These are phyloP conservation scores for Mylabris sibirica DNA, from an alignment of 2,888 invertebrate species.

Conservation along the genomic window DNA sequence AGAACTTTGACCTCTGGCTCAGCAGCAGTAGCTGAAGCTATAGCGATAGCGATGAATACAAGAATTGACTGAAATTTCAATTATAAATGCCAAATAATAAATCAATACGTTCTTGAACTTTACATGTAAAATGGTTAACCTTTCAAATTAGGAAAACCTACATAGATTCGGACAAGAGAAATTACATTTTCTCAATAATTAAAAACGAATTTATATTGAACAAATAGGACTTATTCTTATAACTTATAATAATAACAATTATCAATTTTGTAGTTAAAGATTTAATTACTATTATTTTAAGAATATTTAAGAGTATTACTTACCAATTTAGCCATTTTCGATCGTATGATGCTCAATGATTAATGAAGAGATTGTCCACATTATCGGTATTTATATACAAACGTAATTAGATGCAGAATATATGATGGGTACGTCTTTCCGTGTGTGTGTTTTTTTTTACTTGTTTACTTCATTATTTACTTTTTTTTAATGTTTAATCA, in stretches of 20 bases:
- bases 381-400: background rate
- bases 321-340: slow-evolving; percentile 8
- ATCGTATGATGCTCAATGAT: background rate
- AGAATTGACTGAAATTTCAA: background rate
- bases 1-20: background rate
- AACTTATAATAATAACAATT: no score
- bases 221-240: no score
- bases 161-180: background rate
- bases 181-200: background rate
- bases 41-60: background rate
- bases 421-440: background rate
- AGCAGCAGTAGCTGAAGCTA: background rate
- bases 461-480: background rate
- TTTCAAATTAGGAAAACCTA: background rate
- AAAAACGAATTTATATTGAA: no score
- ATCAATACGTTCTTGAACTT: background rate
- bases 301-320: background rate
- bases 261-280: background rate
- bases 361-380: slow-evolving; percentile 7
- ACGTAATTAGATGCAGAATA: slow-evolving; percentile 5
- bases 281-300: background rate
- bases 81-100: slow-evolving; percentile 2
- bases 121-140: background rate
- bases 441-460: background rate
- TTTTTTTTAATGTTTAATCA: background rate